Evolutionary conservation across 1,140 invertebrate species (phyloP).

Genomic region (Heliconius eleuchia): DNA sequence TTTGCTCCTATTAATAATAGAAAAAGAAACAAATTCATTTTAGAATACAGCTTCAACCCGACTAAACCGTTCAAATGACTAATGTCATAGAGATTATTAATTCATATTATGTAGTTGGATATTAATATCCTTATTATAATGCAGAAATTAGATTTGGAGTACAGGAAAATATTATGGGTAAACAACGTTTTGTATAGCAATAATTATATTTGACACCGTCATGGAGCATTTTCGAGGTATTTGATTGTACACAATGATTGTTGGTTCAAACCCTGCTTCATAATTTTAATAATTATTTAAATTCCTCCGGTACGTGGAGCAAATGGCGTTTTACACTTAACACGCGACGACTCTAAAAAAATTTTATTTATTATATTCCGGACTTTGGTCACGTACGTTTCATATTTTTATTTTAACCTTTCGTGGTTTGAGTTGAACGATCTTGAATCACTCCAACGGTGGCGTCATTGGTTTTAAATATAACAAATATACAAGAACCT

Average conservation of each 20-base stretch:
- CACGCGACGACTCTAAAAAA: no score
- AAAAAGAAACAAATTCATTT: slow-evolving; percentile 18
- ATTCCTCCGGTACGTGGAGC: no score
- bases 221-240: background rate
- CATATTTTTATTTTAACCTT: no score
- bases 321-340: no score
- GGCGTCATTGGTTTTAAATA: no score
- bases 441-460: no score
- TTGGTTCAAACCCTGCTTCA: no score
- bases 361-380: no score
- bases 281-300: no score
- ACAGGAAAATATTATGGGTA: background rate
- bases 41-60: background rate
- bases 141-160: background rate
- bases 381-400: no score
- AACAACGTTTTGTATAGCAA: background rate
- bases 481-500: no score
- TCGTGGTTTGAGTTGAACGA: no score
- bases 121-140: background rate
- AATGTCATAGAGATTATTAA: background rate
- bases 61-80: background rate
- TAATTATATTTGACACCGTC: background rate
- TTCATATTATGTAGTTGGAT: background rate
- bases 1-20: slow-evolving; percentile 18
- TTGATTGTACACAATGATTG: background rate